phyloP scores from a whole-genome alignment of 1,140 invertebrate species.

The Drosophila pseudoobscura region DNA sequence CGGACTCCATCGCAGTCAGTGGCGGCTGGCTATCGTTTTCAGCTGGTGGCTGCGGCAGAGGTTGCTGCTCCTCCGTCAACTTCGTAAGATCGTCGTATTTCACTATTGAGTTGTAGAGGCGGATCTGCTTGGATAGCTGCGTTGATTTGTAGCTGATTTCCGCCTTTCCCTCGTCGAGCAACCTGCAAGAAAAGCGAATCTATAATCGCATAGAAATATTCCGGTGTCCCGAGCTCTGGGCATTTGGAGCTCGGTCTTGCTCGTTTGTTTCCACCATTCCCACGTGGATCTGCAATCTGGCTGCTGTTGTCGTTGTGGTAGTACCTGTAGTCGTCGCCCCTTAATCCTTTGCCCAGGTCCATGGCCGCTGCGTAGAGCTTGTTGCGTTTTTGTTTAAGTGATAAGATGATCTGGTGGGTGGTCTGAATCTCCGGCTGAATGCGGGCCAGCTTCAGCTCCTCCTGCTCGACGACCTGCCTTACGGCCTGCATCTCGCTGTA shows the following conservation, averaged over 20 bases:
- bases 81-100: constrained; percentile 54
- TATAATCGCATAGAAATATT: constrained; percentile 14
- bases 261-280: constrained; percentile 42
- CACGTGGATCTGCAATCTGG: constrained; percentile 32
- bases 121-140: constrained; percentile 58
- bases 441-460: constrained; percentile 63
- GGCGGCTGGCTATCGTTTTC: background rate
- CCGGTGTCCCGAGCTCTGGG: constrained; percentile 6
- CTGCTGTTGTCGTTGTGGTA: constrained; percentile 46
- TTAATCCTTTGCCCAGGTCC: constrained; percentile 67
- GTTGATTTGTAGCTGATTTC: constrained; percentile 47
- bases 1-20: constrained; percentile 11
- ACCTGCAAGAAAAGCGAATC: constrained; percentile 56
- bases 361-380: constrained; percentile 65
- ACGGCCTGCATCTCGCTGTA: constrained; percentile 64
- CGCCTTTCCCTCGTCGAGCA: constrained; percentile 48
- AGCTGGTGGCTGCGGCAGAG: constrained; percentile 1
- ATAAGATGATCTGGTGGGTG: constrained; percentile 72
- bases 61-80: constrained; percentile 5
- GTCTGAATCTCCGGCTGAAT: constrained; percentile 73
- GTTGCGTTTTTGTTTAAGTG: constrained; percentile 68
- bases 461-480: constrained; percentile 48
- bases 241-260: constrained; percentile 13
- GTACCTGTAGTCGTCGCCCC: constrained; percentile 77
- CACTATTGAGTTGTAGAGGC: constrained; percentile 59